These are phyloP conservation scores for Eugnorisma glareosa DNA, from an alignment of 2,888 invertebrate genomes.

Conservation along the genomic window DNA sequence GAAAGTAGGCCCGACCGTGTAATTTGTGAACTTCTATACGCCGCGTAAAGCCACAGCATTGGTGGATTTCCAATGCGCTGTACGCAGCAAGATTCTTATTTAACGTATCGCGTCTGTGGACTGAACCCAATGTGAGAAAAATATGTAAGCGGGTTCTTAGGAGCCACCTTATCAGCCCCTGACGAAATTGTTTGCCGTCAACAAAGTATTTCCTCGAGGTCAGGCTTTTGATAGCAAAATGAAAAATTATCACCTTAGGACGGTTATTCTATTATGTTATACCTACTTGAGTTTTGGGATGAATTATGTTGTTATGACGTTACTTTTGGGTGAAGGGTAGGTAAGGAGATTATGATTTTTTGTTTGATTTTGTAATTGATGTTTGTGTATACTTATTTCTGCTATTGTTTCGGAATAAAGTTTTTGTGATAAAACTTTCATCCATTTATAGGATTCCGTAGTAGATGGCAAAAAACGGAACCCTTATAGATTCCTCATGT, in stretches of 20 bases:
- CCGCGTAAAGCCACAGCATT: too few species aligned
- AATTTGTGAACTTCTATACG: too few species aligned
- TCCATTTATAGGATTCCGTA: too few species aligned
- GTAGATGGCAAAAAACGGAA: too few species aligned
- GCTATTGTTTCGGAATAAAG: neutral
- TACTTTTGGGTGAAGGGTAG: neutral
- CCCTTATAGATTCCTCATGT: too few species aligned
- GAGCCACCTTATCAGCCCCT: slow-evolving; percentile 48
- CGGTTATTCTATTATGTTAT: slow-evolving; percentile 31
- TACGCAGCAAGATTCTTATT: neutral
- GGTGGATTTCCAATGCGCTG: too few species aligned
- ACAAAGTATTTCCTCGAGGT: slow-evolving; percentile 59
- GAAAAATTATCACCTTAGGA: slow-evolving; percentile 57
- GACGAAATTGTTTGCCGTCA: slow-evolving; percentile 65
- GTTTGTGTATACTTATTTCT: neutral
- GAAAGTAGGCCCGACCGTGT: too few species aligned
- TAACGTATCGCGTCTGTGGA: neutral
- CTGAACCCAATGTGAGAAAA: slow-evolving; percentile 38
- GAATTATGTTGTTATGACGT: slow-evolving; percentile 8
- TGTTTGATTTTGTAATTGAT: neutral
- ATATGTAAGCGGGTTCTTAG: slow-evolving; percentile 39
- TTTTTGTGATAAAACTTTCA: neutral
- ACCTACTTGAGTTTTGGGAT: slow-evolving; percentile 3
- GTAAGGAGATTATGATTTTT: neutral
- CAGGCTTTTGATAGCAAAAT: slow-evolving; percentile 53